Conservation (phyloP, 2,888 invertebrate species). For the Zaprionus lineosus region DNA sequence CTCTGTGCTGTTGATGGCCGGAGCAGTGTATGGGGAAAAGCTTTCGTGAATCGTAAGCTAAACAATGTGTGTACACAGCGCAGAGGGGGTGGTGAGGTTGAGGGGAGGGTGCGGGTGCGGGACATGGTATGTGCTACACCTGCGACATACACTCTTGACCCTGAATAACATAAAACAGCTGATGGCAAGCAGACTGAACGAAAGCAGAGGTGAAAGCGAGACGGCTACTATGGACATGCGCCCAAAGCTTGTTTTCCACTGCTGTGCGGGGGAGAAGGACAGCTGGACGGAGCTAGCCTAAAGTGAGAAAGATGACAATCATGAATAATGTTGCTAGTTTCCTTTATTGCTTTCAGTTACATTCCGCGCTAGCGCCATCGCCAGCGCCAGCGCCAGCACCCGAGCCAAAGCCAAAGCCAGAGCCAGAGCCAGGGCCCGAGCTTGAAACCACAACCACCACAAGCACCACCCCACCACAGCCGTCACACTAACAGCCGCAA, state of each 20-base stretch:
- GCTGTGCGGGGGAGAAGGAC: constrained; percentile 2
- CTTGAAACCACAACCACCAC: too few relatives aligned
- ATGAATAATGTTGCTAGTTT: constrained; percentile 24
- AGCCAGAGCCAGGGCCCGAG: too few relatives aligned
- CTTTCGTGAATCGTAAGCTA: constrained; percentile 39
- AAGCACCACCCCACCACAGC: too few relatives aligned
- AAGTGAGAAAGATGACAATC: background rate
- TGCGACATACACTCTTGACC: constrained; percentile 67
- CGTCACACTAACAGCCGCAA: too few relatives aligned
- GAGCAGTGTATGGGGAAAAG: constrained; percentile 34
- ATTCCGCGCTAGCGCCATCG: constrained; percentile 2
- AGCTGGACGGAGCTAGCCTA: constrained; percentile 13
- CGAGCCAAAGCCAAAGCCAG: too few relatives aligned
- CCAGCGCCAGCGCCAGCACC: too few relatives aligned
- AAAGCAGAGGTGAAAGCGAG: constrained; percentile 23
- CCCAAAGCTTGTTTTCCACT: background rate
- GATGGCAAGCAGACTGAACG: constrained; percentile 56
- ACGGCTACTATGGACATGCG: constrained; percentile 6
- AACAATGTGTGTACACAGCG: constrained; percentile 40
- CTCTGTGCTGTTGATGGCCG: constrained; percentile 33
- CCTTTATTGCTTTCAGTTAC: constrained; percentile 39
- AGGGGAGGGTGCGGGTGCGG: background rate
- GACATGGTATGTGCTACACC: constrained; percentile 43
- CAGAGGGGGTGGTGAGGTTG: background rate
- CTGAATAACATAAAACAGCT: constrained; percentile 77